These are phyloP conservation scores for Iguana delicatissima DNA, from an alignment of 2,797 vertebrate species.

Conservation along the genomic window DNA sequence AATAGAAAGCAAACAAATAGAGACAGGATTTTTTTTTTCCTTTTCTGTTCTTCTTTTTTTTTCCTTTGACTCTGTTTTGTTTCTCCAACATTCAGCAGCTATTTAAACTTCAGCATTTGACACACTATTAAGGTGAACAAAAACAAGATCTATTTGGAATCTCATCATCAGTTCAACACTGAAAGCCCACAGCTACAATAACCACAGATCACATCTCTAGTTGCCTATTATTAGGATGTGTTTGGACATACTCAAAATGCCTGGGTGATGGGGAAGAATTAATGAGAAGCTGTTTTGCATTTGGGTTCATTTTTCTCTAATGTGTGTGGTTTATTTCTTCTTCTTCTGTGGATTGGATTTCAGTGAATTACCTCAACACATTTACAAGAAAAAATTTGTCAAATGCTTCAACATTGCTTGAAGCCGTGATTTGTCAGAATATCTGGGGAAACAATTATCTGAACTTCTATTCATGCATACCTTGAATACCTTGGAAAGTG, in stretches of 20 bases:
- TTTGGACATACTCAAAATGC: slow-evolving; percentile 63
- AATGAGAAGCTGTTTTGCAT: slow-evolving; percentile 45
- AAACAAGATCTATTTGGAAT: slow-evolving; percentile 34
- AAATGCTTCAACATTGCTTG: background rate
- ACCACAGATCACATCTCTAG: slow-evolving; percentile 47
- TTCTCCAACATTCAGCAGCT: slow-evolving; percentile 8
- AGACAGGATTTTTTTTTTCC: background rate
- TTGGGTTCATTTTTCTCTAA: background rate
- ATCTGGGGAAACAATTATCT: background rate
- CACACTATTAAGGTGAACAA: slow-evolving; percentile 27
- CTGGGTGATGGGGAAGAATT: slow-evolving; percentile 53
- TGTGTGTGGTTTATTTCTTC: background rate
- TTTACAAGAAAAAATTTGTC: background rate
- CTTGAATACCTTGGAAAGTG: background rate
- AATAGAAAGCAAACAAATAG: rapidly evolving
- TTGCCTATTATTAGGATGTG: slow-evolving; percentile 44
- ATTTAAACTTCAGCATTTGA: slow-evolving; percentile 34
- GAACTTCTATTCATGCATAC: background rate
- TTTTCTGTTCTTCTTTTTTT: too few relatives aligned
- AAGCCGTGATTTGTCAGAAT: background rate
- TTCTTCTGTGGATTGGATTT: slow-evolving; percentile 54
- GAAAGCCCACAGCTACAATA: slow-evolving; percentile 20
- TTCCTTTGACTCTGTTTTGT: background rate
- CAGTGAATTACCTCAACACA: background rate
- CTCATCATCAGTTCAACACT: slow-evolving; percentile 30